These are phyloP conservation scores for Centropus unirufus DNA, from an alignment of 2,113 vertebrate species.

Conservation along the genomic window DNA sequence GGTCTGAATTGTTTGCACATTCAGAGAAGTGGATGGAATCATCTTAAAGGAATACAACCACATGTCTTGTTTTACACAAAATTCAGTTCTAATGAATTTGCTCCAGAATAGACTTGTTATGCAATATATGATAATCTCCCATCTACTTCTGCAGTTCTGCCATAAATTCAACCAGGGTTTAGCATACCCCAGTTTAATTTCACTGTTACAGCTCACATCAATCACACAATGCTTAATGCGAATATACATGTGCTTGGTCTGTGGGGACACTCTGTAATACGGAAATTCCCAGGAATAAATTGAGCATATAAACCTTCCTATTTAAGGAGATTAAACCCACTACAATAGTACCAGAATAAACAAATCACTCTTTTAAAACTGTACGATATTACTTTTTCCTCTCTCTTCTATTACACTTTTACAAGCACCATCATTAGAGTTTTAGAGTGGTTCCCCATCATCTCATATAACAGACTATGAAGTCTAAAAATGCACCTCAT, in stretches of 20 bases:
- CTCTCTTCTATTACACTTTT: background rate
- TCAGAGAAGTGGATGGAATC: background rate
- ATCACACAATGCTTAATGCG: background rate
- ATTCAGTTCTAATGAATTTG: background rate
- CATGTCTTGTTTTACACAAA: background rate
- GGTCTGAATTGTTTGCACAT: background rate
- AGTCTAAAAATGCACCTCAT: background rate
- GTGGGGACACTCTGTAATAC: background rate
- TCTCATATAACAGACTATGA: background rate
- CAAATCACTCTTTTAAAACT: background rate
- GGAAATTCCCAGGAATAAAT: background rate
- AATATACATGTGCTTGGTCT: background rate
- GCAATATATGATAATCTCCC: background rate
- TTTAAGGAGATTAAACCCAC: background rate
- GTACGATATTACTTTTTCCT: background rate
- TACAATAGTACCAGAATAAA: background rate
- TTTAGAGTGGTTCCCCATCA: background rate
- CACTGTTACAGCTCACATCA: background rate
- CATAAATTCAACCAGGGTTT: background rate
- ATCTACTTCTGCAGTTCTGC: background rate
- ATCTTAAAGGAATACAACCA: background rate
- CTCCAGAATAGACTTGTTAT: background rate
- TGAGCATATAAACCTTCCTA: background rate
- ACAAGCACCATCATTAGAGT: background rate
- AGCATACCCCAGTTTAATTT: background rate